Percentiles rank a stretch among this genome's conserved stretches.
phyloP scores from a whole-genome alignment of 2,797 vertebrate genomes.

The Balearica regulorum region DNA sequence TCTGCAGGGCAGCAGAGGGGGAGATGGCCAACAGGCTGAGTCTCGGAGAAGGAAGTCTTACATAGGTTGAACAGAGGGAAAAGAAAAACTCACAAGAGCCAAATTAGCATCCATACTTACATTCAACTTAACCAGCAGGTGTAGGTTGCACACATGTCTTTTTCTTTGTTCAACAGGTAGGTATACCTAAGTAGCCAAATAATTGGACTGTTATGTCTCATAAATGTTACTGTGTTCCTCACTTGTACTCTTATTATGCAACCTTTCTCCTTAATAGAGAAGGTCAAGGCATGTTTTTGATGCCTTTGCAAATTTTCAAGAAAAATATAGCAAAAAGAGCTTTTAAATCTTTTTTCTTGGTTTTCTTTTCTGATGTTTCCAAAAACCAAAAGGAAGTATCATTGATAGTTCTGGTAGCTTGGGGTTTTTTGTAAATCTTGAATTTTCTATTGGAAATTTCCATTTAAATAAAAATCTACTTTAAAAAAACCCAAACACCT shows the following conservation, averaged over 20 bases:
- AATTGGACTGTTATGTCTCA: not conserved
- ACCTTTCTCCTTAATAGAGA: not conserved
- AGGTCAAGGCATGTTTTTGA: not conserved
- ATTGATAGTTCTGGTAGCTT: not conserved
- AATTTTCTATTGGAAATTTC: not conserved
- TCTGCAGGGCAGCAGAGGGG: not conserved
- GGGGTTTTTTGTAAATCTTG: not conserved
- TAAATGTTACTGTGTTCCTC: not conserved
- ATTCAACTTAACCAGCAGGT: not conserved
- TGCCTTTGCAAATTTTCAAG: not conserved
- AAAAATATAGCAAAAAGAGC: not conserved
- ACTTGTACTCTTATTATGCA: not conserved
- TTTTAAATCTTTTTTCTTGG: not conserved
- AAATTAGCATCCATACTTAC: not conserved
- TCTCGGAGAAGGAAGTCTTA: not conserved
- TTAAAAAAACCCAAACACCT: not conserved
- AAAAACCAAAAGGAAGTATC: not conserved
- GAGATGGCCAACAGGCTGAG: not conserved
- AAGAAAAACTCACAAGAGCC: not conserved
- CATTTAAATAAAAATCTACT: not conserved
- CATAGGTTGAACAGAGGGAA: not conserved
- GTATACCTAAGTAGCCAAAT: not conserved
- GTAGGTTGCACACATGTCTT: accelerated
- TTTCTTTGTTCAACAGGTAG: not conserved
- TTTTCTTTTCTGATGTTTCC: not conserved